These are phyloP conservation scores for Sander vitreus DNA, from an alignment of 2,113 vertebrate genomes.

Conservation along the genomic window DNA sequence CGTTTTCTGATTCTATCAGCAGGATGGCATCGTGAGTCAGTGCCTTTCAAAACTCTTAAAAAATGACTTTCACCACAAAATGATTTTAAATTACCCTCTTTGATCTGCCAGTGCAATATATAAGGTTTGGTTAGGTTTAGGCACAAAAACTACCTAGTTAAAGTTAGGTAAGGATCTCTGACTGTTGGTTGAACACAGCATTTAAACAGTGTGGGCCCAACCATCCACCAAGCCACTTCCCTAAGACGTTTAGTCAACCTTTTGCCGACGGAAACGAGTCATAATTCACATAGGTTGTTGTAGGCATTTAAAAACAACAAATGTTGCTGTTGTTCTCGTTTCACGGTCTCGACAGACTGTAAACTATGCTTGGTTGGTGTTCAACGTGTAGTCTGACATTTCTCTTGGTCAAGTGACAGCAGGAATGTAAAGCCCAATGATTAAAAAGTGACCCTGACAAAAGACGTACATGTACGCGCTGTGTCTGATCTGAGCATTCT, in stretches of 20 bases:
- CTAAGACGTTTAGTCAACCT: neutral
- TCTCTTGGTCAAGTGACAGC: neutral
- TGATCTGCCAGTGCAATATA: neutral
- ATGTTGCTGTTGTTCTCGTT: neutral
- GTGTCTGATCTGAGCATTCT: no score
- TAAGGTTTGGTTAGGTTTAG: neutral
- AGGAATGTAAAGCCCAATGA: neutral
- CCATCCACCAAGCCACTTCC: no score
- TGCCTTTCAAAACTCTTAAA: neutral
- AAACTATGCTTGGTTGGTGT: neutral
- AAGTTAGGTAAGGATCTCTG: neutral
- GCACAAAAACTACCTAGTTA: neutral
- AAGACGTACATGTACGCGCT: neutral
- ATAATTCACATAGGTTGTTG: neutral
- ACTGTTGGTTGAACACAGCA: no score
- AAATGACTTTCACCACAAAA: neutral
- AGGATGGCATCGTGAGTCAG: neutral
- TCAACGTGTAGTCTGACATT: neutral
- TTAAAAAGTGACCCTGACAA: slow-evolving; percentile 1
- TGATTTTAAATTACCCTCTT: neutral
- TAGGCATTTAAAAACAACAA: neutral
- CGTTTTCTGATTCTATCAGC: neutral
- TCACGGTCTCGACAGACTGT: neutral
- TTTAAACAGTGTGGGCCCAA: neutral
- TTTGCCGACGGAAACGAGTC: neutral